Conservation (phyloP, 2,797 vertebrate genomes). For the Sebastes iracundus region DNA sequence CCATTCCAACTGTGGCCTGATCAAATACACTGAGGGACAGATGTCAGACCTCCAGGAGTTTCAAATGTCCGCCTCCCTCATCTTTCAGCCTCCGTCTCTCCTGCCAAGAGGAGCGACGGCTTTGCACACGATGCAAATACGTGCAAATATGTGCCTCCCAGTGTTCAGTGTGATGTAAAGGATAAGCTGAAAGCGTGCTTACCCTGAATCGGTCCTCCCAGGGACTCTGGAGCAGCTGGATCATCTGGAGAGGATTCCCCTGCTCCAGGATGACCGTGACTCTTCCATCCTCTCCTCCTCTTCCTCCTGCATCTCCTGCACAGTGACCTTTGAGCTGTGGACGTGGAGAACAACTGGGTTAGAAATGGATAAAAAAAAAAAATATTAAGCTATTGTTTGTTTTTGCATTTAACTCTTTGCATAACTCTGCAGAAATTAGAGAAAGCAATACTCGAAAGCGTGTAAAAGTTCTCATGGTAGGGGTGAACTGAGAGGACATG, state of each 20-base stretch:
- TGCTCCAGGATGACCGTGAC: slow-evolving; percentile 90
- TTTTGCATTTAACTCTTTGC: not conserved
- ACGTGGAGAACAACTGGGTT: slow-evolving; percentile 24
- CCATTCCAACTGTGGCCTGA: slow-evolving; percentile 73
- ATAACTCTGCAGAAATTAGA: not conserved
- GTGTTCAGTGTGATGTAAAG: not conserved
- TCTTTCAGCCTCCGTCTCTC: slow-evolving; percentile 39
- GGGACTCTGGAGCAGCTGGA: slow-evolving; percentile 93
- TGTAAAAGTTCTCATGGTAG: not conserved
- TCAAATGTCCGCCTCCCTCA: slow-evolving; percentile 53
- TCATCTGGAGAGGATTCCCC: slow-evolving; percentile 92
- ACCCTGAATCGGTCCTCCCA: slow-evolving; percentile 97
- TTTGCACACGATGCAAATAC: not conserved
- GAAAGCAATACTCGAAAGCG: not conserved
- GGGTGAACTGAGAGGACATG: slow-evolving; percentile 27
- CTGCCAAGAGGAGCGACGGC: not conserved
- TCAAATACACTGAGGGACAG: slow-evolving; percentile 79
- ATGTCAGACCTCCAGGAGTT: slow-evolving; percentile 71
- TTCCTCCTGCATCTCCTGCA: slow-evolving; percentile 72
- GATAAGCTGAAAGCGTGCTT: slow-evolving; percentile 60
- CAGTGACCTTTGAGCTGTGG: slow-evolving; percentile 90
- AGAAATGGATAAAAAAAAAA: not conserved
- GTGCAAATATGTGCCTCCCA: not conserved
- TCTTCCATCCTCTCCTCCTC: slow-evolving; percentile 77
- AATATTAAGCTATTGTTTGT: not conserved